Evolutionary conservation across 2,113 vertebrate species (phyloP).

Genomic region (Colaptes auratus): DNA sequence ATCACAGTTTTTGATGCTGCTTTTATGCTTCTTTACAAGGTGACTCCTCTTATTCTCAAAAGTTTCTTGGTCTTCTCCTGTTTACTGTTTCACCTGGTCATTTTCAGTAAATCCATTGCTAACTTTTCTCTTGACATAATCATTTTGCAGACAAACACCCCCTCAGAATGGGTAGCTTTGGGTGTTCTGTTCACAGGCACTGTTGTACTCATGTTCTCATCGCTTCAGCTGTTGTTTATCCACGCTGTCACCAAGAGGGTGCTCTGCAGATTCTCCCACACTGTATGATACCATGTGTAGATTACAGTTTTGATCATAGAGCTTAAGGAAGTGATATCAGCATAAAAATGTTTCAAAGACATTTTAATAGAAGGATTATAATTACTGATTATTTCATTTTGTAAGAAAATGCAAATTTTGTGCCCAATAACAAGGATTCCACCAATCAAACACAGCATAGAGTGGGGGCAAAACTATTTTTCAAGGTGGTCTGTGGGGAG

Average conservation of each 20-base stretch:
- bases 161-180: neutral
- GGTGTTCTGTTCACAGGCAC: neutral
- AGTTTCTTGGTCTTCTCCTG: neutral
- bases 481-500: neutral
- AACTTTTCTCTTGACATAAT: neutral
- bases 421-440: neutral
- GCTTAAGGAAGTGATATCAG: neutral
- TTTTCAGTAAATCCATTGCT: neutral
- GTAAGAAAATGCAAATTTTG: neutral
- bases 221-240: neutral
- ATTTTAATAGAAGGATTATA: neutral
- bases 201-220: neutral
- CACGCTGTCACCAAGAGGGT: neutral
- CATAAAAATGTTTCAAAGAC: neutral
- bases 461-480: neutral
- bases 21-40: neutral
- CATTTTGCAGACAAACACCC: neutral
- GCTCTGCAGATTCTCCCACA: neutral
- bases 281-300: neutral
- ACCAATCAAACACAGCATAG: neutral
- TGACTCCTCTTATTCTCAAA: neutral
- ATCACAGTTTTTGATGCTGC: neutral
- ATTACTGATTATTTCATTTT: neutral
- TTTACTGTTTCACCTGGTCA: neutral
- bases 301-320: neutral